Evolutionary conservation across 2,888 invertebrate species (phyloP).

Genomic region (Cryptus viduatorius): DNA sequence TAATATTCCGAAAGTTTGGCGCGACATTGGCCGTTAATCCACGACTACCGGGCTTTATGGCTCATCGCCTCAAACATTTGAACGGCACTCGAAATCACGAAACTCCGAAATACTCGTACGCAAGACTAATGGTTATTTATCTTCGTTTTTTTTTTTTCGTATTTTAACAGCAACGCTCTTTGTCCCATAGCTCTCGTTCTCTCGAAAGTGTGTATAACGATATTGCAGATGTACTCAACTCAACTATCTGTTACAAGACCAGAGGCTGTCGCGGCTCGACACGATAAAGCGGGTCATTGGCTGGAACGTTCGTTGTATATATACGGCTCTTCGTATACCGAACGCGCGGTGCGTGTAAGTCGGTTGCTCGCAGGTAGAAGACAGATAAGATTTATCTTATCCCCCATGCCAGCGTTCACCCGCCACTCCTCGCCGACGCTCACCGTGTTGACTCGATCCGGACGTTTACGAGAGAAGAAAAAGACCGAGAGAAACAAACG

Average conservation of each 20-base stretch:
- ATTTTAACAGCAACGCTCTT: constrained; percentile 16
- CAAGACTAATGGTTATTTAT: no score
- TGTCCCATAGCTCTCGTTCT: constrained; percentile 12
- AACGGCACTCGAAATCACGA: background rate
- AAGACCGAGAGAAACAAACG: constrained; percentile 1
- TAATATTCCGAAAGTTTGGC: background rate
- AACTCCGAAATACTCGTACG: background rate
- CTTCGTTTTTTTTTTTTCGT: background rate
- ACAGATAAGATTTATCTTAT: constrained; percentile 66
- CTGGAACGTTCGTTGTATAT: constrained; percentile 27
- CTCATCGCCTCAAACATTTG: background rate
- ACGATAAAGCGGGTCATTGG: constrained; percentile 62
- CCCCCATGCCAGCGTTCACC: constrained; percentile 26
- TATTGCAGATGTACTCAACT: constrained; percentile 23
- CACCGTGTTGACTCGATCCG: constrained; percentile 38
- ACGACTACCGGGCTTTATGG: background rate
- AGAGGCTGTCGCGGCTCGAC: constrained; percentile 45
- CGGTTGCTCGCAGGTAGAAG: constrained; percentile 60
- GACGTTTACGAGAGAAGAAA: constrained; percentile 39
- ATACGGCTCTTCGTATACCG: background rate
- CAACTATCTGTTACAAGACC: constrained; percentile 46
- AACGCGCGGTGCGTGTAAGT: constrained; percentile 45
- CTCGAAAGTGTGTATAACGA: constrained; percentile 1
- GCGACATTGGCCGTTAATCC: background rate
- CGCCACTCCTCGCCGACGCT: constrained; percentile 8